Evolutionary conservation across 2,888 invertebrate genomes (phyloP).

Genomic region (Abrostola tripartita): DNA sequence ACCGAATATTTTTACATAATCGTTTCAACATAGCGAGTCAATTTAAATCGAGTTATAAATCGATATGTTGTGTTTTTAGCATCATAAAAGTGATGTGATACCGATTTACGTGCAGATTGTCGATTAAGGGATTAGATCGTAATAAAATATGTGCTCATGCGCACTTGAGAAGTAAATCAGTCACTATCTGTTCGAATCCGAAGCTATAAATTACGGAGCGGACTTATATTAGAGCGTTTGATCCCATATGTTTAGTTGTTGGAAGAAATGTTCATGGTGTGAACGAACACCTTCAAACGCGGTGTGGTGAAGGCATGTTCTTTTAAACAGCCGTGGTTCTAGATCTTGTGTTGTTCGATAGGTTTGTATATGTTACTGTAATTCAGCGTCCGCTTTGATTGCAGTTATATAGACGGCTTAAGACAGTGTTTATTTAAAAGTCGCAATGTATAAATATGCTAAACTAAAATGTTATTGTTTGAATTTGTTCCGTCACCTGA

Average conservation of each 20-base stretch:
- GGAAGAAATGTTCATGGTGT: conserved; percentile 20
- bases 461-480: too few relatives aligned
- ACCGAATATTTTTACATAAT: conserved; percentile 5
- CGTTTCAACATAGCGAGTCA: neutral
- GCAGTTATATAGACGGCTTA: neutral
- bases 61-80: conserved; percentile 17
- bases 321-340: conserved; percentile 22
- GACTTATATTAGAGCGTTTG: conserved; percentile 62
- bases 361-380: neutral
- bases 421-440: neutral
- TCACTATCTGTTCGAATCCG: conserved; percentile 59
- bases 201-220: conserved; percentile 59
- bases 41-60: conserved; percentile 10
- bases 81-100: conserved; percentile 25
- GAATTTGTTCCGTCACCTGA: too few relatives aligned
- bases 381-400: conserved; percentile 12
- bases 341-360: conserved; percentile 8
- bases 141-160: conserved; percentile 50
- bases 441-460: too few relatives aligned
- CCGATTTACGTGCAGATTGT: conserved; percentile 40
- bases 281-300: conserved; percentile 50
- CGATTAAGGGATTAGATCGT: conserved; percentile 56
- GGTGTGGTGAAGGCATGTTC: conserved; percentile 25
- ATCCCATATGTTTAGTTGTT: conserved; percentile 61
- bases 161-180: conserved; percentile 60